Conservation (phyloP, 2,797 vertebrate species). For the Perodicticus potto region DNA sequence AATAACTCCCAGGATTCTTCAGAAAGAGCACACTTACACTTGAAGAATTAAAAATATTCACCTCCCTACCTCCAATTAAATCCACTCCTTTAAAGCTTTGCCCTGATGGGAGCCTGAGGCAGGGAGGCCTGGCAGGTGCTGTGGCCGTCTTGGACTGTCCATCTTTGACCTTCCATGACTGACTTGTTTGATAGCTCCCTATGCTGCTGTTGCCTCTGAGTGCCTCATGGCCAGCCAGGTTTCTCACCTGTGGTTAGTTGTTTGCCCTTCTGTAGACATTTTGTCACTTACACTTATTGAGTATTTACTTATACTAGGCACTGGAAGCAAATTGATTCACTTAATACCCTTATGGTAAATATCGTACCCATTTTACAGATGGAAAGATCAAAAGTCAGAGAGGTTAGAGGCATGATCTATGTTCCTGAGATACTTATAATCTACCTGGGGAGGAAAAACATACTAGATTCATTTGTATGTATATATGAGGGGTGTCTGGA, state of each 20-base stretch:
- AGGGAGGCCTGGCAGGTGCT: not conserved
- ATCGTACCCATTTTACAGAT: conserved; percentile 49
- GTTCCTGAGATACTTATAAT: not conserved
- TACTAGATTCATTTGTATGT: not conserved
- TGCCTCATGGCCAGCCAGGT: not conserved
- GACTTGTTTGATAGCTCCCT: not conserved
- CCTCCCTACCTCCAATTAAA: conserved; percentile 62
- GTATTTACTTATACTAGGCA: not conserved
- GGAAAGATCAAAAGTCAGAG: conserved; percentile 38
- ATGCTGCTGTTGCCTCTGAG: not conserved
- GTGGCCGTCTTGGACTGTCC: not conserved
- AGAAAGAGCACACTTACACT: conserved; percentile 61
- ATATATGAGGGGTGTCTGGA: no score
- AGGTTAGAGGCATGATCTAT: not conserved
- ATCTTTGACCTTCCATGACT: not conserved
- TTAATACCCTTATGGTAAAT: conserved; percentile 27
- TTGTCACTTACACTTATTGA: conserved; percentile 20
- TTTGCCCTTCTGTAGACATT: conserved; percentile 16
- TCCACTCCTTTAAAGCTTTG: conserved; percentile 60
- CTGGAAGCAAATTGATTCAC: not conserved
- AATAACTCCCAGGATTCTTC: conserved; percentile 71
- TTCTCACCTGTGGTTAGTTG: not conserved
- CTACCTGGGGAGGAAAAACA: not conserved
- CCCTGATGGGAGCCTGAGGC: conserved; percentile 49
- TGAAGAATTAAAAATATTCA: conserved; percentile 76